phyloP scores from a whole-genome alignment of 2,888 invertebrate species.

The Blastobasis adustella region DNA sequence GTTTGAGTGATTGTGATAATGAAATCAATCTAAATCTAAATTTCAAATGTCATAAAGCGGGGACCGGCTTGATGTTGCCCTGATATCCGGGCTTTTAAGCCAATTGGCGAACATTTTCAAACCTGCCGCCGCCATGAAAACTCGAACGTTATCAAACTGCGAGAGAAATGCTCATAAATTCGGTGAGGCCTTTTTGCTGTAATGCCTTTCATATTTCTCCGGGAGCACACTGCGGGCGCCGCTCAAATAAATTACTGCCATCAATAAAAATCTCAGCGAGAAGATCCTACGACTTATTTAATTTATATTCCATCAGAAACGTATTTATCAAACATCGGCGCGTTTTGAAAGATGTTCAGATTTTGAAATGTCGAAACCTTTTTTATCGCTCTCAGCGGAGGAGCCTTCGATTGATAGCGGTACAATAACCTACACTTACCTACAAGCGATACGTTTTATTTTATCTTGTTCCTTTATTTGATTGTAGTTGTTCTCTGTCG shows the following conservation, averaged over 20 bases:
- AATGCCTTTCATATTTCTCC: slow-evolving; percentile 73
- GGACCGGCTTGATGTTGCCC: slow-evolving; percentile 19
- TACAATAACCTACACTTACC: not conserved
- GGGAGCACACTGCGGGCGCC: slow-evolving; percentile 67
- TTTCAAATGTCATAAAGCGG: not conserved
- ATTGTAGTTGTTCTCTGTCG: no score
- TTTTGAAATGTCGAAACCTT: slow-evolving; percentile 24
- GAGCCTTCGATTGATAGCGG: not conserved
- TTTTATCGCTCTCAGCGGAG: slow-evolving; percentile 16
- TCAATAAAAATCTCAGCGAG: slow-evolving; percentile 70
- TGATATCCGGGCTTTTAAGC: slow-evolving; percentile 41
- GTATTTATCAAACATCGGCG: slow-evolving; percentile 65
- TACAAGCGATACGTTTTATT: no score
- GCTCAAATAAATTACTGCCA: slow-evolving; percentile 72
- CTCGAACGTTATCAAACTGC: slow-evolving; percentile 59
- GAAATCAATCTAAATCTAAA: not conserved
- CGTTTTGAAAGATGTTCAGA: slow-evolving; percentile 33
- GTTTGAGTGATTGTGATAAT: not conserved
- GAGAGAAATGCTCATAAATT: slow-evolving; percentile 70
- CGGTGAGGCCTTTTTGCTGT: slow-evolving; percentile 67
- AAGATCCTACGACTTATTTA: slow-evolving; percentile 70
- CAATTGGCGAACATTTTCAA: slow-evolving; percentile 37
- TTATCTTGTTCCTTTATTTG: no score
- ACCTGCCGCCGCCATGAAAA: slow-evolving; percentile 38
- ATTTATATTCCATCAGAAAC: slow-evolving; percentile 69